A percentile compares a stretch with the other conserved stretches of the same genome.
Evolutionary conservation across 2,888 invertebrate genomes (phyloP).

Genomic region (Melolontha melolontha): DNA sequence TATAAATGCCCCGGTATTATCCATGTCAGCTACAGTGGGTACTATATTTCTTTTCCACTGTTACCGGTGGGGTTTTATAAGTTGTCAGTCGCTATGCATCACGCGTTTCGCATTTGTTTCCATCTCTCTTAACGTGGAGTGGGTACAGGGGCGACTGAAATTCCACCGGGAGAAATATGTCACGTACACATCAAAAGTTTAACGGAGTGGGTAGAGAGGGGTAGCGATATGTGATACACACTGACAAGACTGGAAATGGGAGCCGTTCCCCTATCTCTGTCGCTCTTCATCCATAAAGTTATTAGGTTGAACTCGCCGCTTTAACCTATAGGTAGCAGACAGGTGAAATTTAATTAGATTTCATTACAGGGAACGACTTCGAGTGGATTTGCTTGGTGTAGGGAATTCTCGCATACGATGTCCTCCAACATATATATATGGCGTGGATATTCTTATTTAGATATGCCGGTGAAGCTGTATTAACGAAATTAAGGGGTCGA

Average conservation of each 20-base stretch:
- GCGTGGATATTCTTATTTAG: constrained; percentile 23
- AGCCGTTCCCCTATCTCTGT: neutral
- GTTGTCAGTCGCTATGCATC: constrained; percentile 48
- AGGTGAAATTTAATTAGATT: constrained; percentile 35
- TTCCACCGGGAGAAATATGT: constrained; percentile 51
- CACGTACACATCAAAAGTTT: constrained; percentile 54
- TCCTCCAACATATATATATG: neutral
- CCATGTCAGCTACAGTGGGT: constrained; percentile 48
- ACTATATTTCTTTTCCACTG: constrained; percentile 48
- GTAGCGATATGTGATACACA: constrained; percentile 48
- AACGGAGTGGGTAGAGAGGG: neutral
- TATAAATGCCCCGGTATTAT: constrained; percentile 46
- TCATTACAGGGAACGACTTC: neutral
- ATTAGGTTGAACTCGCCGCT: constrained; percentile 14
- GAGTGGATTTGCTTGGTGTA: neutral
- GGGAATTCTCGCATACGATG: neutral
- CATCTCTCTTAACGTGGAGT: constrained; percentile 6
- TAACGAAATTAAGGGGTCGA: constrained; percentile 20
- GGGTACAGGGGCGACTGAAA: constrained; percentile 36
- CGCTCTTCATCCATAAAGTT: neutral
- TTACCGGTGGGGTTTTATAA: constrained; percentile 42
- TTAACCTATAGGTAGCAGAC: constrained; percentile 9
- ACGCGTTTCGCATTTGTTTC: constrained; percentile 39
- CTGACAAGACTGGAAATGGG: constrained; percentile 39
- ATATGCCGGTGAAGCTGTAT: constrained; percentile 18